Percentiles rank a stretch among this genome's conserved stretches.
phyloP scores from a whole-genome alignment of 2,888 invertebrate genomes.

The Strigamia crassipes region DNA sequence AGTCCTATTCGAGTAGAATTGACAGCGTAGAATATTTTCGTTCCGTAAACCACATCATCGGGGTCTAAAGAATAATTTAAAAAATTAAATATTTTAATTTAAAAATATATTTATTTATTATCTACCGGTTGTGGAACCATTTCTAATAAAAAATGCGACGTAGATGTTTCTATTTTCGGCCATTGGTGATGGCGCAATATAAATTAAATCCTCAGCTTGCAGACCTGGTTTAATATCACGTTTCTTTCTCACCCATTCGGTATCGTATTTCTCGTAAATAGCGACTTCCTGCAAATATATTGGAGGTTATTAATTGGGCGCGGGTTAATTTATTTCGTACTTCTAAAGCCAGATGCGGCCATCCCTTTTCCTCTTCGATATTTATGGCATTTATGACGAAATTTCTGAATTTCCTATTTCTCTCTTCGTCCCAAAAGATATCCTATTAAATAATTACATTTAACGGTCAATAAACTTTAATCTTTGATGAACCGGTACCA shows the following conservation, averaged over 20 bases:
- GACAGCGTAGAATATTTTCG: not conserved
- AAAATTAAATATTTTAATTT: not conserved
- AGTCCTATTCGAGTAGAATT: not conserved
- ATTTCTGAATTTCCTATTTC: constrained; percentile 22
- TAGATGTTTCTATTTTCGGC: constrained; percentile 23
- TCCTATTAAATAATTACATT: not conserved
- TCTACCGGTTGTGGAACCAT: not conserved
- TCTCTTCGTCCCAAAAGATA: constrained; percentile 25
- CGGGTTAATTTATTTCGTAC: not conserved
- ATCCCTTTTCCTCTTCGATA: not conserved
- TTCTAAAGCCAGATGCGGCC: not conserved
- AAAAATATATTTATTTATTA: not conserved
- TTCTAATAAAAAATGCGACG: constrained; percentile 29
- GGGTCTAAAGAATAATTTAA: not conserved
- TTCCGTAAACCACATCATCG: not conserved
- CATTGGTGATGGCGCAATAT: constrained; percentile 23
- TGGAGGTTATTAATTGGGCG: not conserved
- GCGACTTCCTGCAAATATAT: not conserved
- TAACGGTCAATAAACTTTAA: not conserved
- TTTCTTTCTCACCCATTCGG: not conserved
- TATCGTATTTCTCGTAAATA: not conserved
- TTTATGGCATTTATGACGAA: constrained; percentile 7
- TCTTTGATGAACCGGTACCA: not conserved
- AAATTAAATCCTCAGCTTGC: constrained; percentile 9
- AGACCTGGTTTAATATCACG: not conserved